Percentiles rank a stretch among this genome's conserved stretches.
Evolutionary conservation across 2,113 vertebrate species (phyloP).

Genomic region (Chaenocephalus aceratus): DNA sequence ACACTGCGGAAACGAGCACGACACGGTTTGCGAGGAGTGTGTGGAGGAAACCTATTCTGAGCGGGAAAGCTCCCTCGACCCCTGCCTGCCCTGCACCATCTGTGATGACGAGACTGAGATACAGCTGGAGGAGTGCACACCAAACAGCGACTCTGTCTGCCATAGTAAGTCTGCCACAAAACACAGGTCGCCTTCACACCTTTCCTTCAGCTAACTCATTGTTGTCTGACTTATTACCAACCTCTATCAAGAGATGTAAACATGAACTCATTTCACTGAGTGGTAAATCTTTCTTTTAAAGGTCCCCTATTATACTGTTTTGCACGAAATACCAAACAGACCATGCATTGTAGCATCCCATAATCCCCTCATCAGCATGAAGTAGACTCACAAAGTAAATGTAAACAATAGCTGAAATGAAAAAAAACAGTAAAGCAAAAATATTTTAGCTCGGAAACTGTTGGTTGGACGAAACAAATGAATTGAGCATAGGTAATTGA

Average conservation of each 20-base stretch:
- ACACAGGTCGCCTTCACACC: neutral
- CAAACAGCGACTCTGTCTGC: conserved; percentile 85
- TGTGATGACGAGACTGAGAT: conserved; percentile 90
- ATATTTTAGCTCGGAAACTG: no score
- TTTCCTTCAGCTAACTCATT: neutral
- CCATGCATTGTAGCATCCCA: no score
- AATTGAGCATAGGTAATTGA: neutral
- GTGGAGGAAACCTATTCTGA: conserved; percentile 91
- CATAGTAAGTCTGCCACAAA: conserved; percentile 82
- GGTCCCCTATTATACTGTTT: no score
- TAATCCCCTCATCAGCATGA: neutral
- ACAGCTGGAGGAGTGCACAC: conserved; percentile 83
- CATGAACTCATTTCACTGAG: neutral
- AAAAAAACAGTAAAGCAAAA: no score
- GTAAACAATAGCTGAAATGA: no score
- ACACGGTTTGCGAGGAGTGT: conserved; percentile 94
- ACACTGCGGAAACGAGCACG: conserved; percentile 85
- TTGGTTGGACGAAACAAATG: neutral
- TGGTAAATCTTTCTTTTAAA: neutral
- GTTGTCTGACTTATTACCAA: neutral
- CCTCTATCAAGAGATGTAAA: neutral
- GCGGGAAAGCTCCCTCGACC: conserved; percentile 92
- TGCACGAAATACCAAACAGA: no score
- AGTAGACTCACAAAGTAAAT: neutral
- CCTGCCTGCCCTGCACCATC: conserved; percentile 94